Base-by-base conservation (phyloP, 1,140 invertebrate genomes). In the Macrobrachium rosenbergii region DNA sequence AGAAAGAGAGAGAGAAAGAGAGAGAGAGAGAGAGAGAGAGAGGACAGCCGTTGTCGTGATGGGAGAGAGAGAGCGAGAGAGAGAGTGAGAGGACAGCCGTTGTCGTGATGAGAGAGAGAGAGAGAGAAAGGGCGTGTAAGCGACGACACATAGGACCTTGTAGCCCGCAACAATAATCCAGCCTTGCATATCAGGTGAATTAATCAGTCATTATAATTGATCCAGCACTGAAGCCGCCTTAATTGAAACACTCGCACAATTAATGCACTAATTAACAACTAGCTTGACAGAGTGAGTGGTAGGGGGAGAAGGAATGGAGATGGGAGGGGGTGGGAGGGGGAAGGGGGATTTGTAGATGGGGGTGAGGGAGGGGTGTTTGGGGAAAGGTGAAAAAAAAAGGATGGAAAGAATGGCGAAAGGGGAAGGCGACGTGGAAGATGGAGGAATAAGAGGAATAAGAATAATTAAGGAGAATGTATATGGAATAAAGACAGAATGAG, bases 241-340 rank as follows among this genome's bases (percentile, higher is more conserved):
- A 81, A 81, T 81, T 81, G 79, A 81, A 81, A 81, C 79, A 81
- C 79, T 81, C 79, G 79, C 79, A 81, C 79, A 81, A 81, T 81
- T 81, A 81, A 62, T 43, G 64, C 63, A 28, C 52, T 81, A 81
- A 81, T 81, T 81, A 81, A 67, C 79, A 21, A 23, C 17, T 21
- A 64, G 37, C 58, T 23, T 19, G 62, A 43, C 21, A 62, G 5
- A 16, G 23, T 59, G 45, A 28, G 16, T 17, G 52, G 17, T 6
- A 63, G 28, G 60, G 14, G 62, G 14, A 64, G 60, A 11, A 5
- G n/a, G 79, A 6, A 37, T 16, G 23, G 17, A 17, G 23, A 21
- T 16, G 23, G 19, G 0, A n/a, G 8, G 16, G 67, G 23, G 23
- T 17, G 5, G 7, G 10, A 19, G 21, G 2, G 77, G 21, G 2